Evolutionary conservation across 2,888 invertebrate species (phyloP).

Genomic region (Muschampia plurimacula): DNA sequence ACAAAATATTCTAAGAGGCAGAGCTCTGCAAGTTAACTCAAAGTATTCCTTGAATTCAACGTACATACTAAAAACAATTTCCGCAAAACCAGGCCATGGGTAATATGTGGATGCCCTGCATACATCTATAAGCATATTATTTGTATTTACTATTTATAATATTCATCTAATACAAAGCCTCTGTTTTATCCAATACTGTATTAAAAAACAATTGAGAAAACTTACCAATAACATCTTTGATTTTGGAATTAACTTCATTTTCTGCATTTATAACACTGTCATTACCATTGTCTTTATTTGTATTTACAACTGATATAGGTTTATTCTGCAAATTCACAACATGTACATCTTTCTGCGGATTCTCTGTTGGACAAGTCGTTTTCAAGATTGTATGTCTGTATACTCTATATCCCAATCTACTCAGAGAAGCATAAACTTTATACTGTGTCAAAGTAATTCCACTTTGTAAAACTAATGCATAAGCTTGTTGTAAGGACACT

Average conservation of each 20-base stretch:
- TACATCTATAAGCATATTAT: background rate
- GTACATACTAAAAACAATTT: no score
- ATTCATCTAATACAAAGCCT: background rate
- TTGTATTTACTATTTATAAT: background rate
- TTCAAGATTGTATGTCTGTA: constrained; percentile 65
- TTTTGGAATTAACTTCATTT: background rate
- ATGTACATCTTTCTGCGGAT: background rate
- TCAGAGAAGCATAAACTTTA: constrained; percentile 86
- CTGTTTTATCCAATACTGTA: background rate
- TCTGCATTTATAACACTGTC: background rate
- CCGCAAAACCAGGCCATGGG: no score
- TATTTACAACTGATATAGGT: background rate
- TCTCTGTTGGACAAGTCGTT: background rate
- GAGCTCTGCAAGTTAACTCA: no score
- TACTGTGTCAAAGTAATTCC: constrained; percentile 78
- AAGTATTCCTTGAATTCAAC: no score
- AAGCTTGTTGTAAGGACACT: constrained; percentile 88
- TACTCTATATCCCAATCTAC: constrained; percentile 85
- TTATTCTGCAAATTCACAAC: constrained; percentile 13
- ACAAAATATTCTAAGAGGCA: no score
- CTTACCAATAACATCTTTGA: background rate
- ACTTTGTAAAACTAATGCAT: constrained; percentile 76
- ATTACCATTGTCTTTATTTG: background rate
- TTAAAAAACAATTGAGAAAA: background rate
- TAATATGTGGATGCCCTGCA: no score